phyloP scores from a whole-genome alignment of 2,888 invertebrate species.

The Pterobdella sp. region DNA sequence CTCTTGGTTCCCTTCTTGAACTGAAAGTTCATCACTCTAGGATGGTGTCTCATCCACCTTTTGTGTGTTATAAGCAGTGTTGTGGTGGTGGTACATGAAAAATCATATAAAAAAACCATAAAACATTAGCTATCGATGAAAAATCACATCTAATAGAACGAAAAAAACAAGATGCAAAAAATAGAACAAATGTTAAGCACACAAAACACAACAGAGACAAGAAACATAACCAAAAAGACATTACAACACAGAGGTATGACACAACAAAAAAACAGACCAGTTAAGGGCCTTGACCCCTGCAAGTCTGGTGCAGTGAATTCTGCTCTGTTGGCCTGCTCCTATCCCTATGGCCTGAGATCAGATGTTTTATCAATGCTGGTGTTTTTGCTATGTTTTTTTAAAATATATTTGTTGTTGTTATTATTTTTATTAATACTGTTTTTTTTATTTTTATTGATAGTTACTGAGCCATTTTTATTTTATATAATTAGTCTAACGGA shows the following conservation, averaged over 20 bases:
- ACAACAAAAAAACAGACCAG: constrained; percentile 59
- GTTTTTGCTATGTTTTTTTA: neutral
- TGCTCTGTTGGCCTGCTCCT: constrained; percentile 96
- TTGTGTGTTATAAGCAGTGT: constrained; percentile 24
- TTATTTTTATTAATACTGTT: neutral
- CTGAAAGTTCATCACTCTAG: constrained; percentile 70
- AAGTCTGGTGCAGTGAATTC: constrained; percentile 92
- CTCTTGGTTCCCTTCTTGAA: constrained; percentile 78
- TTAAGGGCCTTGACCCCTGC: constrained; percentile 94
- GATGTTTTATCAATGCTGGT: neutral
- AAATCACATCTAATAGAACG: too few species aligned
- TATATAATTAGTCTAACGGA: neutral
- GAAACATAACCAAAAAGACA: neutral
- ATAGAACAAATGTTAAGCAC: too few species aligned
- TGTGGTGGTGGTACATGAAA: neutral
- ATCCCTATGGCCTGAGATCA: constrained; percentile 76
- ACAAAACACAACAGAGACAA: too few species aligned
- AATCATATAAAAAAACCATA: too few species aligned
- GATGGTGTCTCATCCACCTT: constrained; percentile 87
- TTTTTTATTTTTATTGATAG: neutral
- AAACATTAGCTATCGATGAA: too few species aligned
- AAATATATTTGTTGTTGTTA: neutral
- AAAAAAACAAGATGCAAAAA: too few species aligned
- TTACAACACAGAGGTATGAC: neutral
- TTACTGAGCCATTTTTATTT: neutral